Base-by-base conservation (phyloP, 2,113 vertebrate species). In the Paratilapia polleni region DNA sequence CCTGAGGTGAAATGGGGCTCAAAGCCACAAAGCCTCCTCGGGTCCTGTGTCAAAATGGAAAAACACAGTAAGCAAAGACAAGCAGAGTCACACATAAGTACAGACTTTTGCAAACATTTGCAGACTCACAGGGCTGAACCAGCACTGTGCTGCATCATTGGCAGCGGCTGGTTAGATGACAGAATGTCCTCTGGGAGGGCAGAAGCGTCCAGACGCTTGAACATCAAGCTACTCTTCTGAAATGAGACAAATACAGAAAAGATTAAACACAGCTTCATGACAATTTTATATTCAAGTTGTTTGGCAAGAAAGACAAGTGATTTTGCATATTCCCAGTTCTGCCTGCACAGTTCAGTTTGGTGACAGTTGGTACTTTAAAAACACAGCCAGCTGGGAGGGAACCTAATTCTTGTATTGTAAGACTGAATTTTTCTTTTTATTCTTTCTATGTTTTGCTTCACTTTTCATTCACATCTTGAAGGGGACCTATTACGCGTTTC, bases 1-100 rank as follows among this genome's bases (percentile, higher is more conserved):
- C 98, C 93, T 98, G 97, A 0, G 98, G 97, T 0, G 98, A 99
- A 86, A 99, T 97, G 0, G 98, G 98, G 82, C 97, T 99, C 87
- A 99, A 90, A 6, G 98, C 97, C 84, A 98, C 94, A 85, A 97
- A 98, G 31, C 97, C 97, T 4, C 97, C 96, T 70, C 97, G 96
- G 90, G 97, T 97, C 93, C 98, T 99, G 95, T 6, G 47, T 76
- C 24, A 80, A 92, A 93, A 61, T 84, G 54, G 92, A 80, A 38
- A 52, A 31, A 84, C 57, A 20, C 19, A 75, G 24, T 83, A 9
- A 89, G 79, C n/a, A 66, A 58, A 81, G 31, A 68, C 3, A 11
- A n/a, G 31, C 20, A 57, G 2, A 60, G 5, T 5, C 54, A 60
- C 58, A 31, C 52, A 52, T 54, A 24, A 2, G 52, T 8, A 24